phyloP scores from a whole-genome alignment of 92 coral and sea anemone species.

The Epizoanthus scotinus region DNA sequence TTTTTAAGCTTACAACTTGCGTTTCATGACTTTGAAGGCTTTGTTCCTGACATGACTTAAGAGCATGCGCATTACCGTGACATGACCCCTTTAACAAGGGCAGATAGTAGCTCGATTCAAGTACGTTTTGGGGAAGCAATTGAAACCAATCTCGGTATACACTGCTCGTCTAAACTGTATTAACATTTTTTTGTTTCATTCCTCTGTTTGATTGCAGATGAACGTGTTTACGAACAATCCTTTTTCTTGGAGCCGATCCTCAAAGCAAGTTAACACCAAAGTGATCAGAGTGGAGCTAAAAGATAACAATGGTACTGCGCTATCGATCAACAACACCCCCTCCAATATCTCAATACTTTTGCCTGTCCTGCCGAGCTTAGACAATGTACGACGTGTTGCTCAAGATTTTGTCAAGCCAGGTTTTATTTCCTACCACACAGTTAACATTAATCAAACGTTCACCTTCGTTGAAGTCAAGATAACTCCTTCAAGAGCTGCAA shows the following conservation, averaged over 20 bases:
- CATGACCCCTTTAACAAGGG: too few species aligned
- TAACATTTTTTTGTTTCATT: background rate
- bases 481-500: background rate
- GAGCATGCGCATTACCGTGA: too few species aligned
- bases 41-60: too few species aligned
- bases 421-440: background rate
- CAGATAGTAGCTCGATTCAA: too few species aligned
- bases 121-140: too few species aligned
- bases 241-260: background rate
- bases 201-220: background rate
- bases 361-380: background rate
- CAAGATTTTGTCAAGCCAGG: background rate
- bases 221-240: background rate
- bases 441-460: background rate
- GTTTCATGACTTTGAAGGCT: too few species aligned
- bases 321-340: background rate
- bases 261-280: background rate
- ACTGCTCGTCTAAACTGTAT: too few species aligned
- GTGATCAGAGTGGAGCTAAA: background rate
- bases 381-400: too few species aligned
- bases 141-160: too few species aligned
- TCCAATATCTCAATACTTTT: background rate
- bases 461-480: background rate
- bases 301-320: background rate
- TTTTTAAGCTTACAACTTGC: too few species aligned